phyloP scores from a whole-genome alignment of 2,113 vertebrate genomes.

The Gopherus evgoodei region DNA sequence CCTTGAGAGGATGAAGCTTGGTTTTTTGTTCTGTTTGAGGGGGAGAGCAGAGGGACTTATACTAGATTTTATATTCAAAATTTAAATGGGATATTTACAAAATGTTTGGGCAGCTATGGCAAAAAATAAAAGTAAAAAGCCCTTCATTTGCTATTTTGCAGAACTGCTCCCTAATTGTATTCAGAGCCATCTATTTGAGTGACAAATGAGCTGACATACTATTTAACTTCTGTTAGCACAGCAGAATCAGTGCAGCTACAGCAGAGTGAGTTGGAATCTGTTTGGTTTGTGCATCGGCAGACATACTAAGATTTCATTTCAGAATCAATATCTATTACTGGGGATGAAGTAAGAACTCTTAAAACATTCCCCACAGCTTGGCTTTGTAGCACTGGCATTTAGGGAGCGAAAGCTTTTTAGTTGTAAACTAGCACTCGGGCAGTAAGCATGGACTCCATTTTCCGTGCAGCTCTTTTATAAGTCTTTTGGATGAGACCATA shows the following conservation, averaged over 20 bases:
- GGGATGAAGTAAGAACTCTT: background rate
- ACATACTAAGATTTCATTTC: accelerated
- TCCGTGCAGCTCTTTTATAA: background rate
- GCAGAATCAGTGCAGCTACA: background rate
- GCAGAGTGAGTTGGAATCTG: too few relatives aligned
- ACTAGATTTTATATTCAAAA: background rate
- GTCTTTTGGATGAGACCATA: background rate
- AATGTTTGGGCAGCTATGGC: too few relatives aligned
- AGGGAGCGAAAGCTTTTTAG: background rate
- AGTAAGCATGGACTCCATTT: background rate
- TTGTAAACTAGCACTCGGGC: background rate
- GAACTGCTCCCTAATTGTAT: background rate
- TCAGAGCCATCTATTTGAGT: background rate
- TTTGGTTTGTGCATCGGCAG: accelerated
- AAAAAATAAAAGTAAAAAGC: background rate
- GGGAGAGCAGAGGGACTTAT: background rate
- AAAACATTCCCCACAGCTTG: background rate
- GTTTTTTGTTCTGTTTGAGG: background rate
- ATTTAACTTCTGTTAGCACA: background rate
- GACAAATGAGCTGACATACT: accelerated
- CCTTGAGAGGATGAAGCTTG: background rate
- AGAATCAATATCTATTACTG: background rate
- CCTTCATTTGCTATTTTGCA: background rate
- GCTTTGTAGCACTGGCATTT: background rate
- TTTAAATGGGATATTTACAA: too few relatives aligned